Evolutionary conservation across 2,888 invertebrate genomes (phyloP).

Genomic region (Troides oblongomaculatus): DNA sequence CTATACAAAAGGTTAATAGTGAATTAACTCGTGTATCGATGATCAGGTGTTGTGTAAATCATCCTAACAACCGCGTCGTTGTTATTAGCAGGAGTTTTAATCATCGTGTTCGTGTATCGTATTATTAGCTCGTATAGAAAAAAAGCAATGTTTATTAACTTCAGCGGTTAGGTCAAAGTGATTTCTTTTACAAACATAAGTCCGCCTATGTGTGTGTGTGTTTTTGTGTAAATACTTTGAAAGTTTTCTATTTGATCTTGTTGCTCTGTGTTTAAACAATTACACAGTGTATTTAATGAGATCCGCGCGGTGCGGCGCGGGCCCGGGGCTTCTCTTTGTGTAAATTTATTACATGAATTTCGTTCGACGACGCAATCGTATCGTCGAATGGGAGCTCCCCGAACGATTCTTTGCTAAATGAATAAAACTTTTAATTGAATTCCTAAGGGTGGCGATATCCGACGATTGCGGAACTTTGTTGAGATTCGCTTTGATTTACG

Average conservation of each 20-base stretch:
- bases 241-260: constrained; percentile 26
- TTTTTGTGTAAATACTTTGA: constrained; percentile 12
- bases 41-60: too few relatives aligned
- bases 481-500: constrained; percentile 9
- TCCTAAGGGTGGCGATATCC: constrained; percentile 35
- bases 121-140: too few relatives aligned
- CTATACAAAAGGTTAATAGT: too few relatives aligned
- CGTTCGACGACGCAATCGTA: constrained; percentile 33
- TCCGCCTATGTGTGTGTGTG: too few relatives aligned
- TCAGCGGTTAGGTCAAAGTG: constrained; percentile 1
- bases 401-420: constrained; percentile 70
- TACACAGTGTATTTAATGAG: constrained; percentile 31
- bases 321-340: constrained; percentile 49
- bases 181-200: constrained; percentile 10
- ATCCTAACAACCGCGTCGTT: too few relatives aligned
- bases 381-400: constrained; percentile 57
- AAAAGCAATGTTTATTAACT: too few relatives aligned
- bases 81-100: too few relatives aligned
- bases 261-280: constrained; percentile 26
- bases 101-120: too few relatives aligned
- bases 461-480: constrained; percentile 6
- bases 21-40: too few relatives aligned
- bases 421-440: constrained; percentile 79
- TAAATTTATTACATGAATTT: constrained; percentile 68
- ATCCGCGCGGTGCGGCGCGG: constrained; percentile 13